Percentiles rank a stretch among this genome's conserved stretches.
Evolutionary conservation across 2,113 vertebrate species (phyloP).

Genomic region (Thryonomys swinderianus): DNA sequence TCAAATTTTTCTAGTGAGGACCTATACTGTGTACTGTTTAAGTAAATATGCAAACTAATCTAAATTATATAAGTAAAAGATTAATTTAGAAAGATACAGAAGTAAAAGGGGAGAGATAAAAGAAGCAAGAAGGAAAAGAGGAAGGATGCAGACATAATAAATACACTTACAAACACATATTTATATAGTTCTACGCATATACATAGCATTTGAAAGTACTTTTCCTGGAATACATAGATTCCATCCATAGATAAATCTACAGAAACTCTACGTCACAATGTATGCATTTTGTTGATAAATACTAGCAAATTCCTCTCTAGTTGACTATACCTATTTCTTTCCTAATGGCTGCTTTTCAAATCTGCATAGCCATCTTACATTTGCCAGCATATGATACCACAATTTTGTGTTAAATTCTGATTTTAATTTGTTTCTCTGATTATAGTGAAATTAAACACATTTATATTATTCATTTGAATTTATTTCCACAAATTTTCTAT

Average conservation of each 20-base stretch:
- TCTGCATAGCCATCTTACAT: background rate
- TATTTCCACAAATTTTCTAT: background rate
- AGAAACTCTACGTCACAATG: background rate
- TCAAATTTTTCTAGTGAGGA: background rate
- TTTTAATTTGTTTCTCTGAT: constrained; percentile 12
- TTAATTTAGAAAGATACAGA: background rate
- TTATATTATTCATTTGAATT: background rate
- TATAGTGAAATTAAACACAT: background rate
- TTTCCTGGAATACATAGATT: background rate
- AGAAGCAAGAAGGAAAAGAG: background rate
- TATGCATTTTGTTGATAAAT: background rate
- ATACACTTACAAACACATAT: background rate
- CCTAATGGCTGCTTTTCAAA: background rate
- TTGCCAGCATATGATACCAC: background rate
- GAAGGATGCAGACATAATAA: background rate
- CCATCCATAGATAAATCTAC: background rate
- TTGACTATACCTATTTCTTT: background rate
- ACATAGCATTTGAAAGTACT: background rate
- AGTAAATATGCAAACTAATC: background rate
- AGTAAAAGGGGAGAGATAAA: background rate
- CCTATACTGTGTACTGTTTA: background rate
- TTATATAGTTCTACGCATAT: background rate
- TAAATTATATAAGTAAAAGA: background rate
- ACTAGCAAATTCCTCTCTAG: background rate
- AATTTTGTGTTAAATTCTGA: background rate